A percentile compares a stretch with the other conserved stretches of the same genome.
Conservation (phyloP, 2,113 vertebrate genomes). For the Trogon surrucura region DNA sequence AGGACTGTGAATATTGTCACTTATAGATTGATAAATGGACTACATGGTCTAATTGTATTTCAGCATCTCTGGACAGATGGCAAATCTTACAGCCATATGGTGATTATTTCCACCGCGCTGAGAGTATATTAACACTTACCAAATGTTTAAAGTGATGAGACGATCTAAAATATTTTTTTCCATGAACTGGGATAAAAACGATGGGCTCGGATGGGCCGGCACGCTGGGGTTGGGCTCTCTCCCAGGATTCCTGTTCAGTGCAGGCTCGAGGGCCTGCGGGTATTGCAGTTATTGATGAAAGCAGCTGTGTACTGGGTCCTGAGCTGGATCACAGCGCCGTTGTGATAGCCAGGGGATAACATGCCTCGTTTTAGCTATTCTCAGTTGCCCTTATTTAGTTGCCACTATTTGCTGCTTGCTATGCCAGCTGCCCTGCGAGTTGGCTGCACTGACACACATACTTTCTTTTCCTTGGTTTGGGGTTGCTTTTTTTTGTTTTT, state of each 20-base stretch:
- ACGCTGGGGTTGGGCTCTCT: not conserved
- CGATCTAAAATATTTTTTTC: conserved; percentile 8
- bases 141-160: conserved; percentile 49
- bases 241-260: not conserved
- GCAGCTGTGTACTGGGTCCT: not conserved
- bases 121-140: conserved; percentile 60
- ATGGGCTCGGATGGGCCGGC: accelerated
- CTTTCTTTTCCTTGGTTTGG: not conserved
- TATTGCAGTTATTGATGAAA: not conserved
- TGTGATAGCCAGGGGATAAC: not conserved
- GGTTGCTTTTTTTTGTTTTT: not conserved
- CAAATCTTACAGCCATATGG: conserved; percentile 61
- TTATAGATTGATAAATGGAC: conserved; percentile 69
- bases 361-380: not conserved
- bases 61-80: conserved; percentile 55
- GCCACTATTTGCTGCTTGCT: not conserved
- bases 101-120: conserved; percentile 55
- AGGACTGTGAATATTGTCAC: conserved; percentile 42
- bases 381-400: not conserved
- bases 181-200: not conserved
- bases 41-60: conserved; percentile 52
- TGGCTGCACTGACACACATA: not conserved
- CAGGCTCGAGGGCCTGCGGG: not conserved
- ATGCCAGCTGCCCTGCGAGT: not conserved
- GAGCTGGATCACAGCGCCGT: not conserved